Percentiles rank a stretch among this genome's conserved stretches.
Conservation (phyloP, 1,140 invertebrate species). For the Galleria mellonella region DNA sequence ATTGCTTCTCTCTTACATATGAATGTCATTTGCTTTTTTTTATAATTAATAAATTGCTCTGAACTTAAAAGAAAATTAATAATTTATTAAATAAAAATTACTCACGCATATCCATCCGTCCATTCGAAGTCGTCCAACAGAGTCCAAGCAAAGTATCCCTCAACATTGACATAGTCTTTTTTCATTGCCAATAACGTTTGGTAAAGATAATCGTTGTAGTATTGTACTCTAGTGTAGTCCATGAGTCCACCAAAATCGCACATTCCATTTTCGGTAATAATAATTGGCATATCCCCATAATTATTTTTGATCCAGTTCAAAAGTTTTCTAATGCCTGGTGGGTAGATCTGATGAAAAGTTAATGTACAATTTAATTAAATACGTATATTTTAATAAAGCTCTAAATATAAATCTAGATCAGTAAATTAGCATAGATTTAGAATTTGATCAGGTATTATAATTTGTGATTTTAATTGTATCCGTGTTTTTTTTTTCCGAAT, state of each 20-base stretch:
- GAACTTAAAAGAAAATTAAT: no score
- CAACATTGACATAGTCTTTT: conserved; percentile 80
- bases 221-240: conserved; percentile 73
- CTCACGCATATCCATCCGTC: conserved; percentile 66
- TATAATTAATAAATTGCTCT: no score
- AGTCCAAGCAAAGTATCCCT: conserved; percentile 83
- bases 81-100: conserved; percentile 5
- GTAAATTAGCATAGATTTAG: no score
- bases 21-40: no score
- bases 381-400: background rate
- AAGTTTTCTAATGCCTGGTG: conserved; percentile 80
- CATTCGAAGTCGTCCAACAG: conserved; percentile 87
- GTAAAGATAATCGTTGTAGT: conserved; percentile 78
- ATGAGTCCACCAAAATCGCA: conserved; percentile 54
- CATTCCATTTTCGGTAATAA: conserved; percentile 84
- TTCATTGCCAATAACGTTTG: conserved; percentile 60
- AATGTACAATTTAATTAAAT: background rate
- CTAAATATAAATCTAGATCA: background rate
- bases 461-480: no score
- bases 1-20: no score
- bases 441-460: no score
- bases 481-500: no score
- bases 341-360: conserved; percentile 69
- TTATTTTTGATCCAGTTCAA: conserved; percentile 81
- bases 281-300: conserved; percentile 80